Conservation (phyloP, 1,140 invertebrate genomes). For the Mylabris phalerata region DNA sequence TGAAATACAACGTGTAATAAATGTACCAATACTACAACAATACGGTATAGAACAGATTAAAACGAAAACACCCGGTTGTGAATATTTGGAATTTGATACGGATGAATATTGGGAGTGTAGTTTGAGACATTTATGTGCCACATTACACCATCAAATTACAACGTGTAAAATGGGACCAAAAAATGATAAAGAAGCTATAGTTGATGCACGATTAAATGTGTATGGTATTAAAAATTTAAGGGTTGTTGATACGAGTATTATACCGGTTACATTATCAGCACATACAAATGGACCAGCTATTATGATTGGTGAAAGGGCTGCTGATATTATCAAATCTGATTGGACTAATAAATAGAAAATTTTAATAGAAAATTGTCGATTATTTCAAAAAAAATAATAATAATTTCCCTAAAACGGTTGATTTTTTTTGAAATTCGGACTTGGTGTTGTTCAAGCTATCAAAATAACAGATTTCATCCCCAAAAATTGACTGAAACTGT, state of each 20-base stretch:
- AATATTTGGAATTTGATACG: slow-evolving; percentile 11
- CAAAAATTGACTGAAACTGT: too few relatives aligned
- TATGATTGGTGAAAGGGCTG: slow-evolving; percentile 81
- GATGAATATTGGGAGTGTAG: slow-evolving; percentile 37
- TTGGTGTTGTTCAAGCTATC: too few relatives aligned
- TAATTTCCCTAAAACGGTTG: too few relatives aligned
- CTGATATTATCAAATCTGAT: slow-evolving; percentile 65
- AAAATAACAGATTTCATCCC: too few relatives aligned
- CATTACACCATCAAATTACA: slow-evolving; percentile 55
- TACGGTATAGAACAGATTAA: slow-evolving; percentile 5
- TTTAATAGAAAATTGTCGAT: too few relatives aligned
- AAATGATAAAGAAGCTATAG: slow-evolving; percentile 58
- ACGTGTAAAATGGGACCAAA: slow-evolving; percentile 70
- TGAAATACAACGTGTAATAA: slow-evolving; percentile 7
- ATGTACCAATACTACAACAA: slow-evolving; percentile 19
- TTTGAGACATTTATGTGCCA: slow-evolving; percentile 52
- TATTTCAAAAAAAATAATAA: too few relatives aligned
- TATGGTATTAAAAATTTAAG: slow-evolving; percentile 58
- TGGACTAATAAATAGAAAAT: slow-evolving; percentile 39
- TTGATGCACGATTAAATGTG: slow-evolving; percentile 61
- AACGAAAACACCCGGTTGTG: slow-evolving; percentile 20
- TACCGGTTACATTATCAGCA: slow-evolving; percentile 60
- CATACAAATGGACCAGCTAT: slow-evolving; percentile 66
- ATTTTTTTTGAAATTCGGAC: too few relatives aligned
- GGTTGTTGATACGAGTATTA: slow-evolving; percentile 68